phyloP scores from a whole-genome alignment of 2,888 invertebrate genomes.

The Poecilus cupreus region DNA sequence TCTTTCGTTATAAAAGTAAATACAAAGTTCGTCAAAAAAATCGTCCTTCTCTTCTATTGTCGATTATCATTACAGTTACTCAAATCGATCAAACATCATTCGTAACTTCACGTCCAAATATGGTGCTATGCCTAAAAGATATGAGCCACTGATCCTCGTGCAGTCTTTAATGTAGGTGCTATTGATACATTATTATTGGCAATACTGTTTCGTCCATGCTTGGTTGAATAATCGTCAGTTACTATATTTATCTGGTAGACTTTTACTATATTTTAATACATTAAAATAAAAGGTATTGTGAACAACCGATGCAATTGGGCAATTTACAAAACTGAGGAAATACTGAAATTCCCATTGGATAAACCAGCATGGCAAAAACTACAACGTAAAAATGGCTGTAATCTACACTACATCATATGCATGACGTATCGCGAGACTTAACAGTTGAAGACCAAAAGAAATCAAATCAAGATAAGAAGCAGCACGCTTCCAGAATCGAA shows the following conservation, averaged over 20 bases:
- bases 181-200: neutral
- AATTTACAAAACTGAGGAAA: too few species aligned
- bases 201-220: too few species aligned
- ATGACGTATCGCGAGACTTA: neutral
- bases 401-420: neutral
- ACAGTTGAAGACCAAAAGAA: neutral
- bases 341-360: neutral
- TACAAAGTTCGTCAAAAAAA: too few species aligned
- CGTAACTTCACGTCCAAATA: neutral
- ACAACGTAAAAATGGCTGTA: neutral
- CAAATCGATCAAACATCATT: conserved; percentile 33
- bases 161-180: neutral
- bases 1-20: too few species aligned
- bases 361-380: neutral
- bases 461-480: conserved; percentile 21
- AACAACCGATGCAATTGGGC: too few species aligned
- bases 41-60: neutral
- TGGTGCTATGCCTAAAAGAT: neutral
- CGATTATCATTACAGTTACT: conserved; percentile 17
- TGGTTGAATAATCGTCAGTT: too few species aligned
- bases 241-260: too few species aligned
- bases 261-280: too few species aligned
- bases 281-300: too few species aligned
- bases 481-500: neutral
- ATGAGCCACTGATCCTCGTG: neutral